Evolutionary conservation across 2,113 vertebrate genomes (phyloP).

Genomic region (Tauraco erythrolophus): DNA sequence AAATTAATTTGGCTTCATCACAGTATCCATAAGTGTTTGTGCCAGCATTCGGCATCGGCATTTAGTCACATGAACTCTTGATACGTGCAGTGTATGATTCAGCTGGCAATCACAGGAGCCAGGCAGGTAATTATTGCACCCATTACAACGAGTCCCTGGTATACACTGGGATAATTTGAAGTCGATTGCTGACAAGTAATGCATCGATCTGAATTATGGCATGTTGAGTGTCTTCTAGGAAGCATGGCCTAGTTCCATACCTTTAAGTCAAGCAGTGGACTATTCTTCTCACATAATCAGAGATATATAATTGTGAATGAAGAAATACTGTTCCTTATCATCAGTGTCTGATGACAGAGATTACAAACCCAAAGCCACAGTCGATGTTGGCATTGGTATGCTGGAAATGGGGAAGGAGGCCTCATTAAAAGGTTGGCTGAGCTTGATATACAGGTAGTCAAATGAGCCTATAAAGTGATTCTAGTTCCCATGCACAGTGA

Average conservation of each 20-base stretch:
- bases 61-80: not conserved
- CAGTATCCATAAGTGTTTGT: not conserved
- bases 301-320: not conserved
- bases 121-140: not conserved
- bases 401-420: not conserved
- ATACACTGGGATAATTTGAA: not conserved
- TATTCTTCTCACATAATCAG: not conserved
- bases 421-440: not conserved
- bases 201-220: accelerated
- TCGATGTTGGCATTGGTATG: not conserved
- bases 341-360: not conserved
- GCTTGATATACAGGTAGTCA: slow-evolving; percentile 33
- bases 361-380: not conserved
- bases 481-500: slow-evolving; percentile 20
- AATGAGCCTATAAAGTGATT: not conserved
- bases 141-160: not conserved
- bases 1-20: not conserved
- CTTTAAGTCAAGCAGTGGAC: not conserved
- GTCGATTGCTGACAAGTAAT: not conserved
- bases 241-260: not conserved
- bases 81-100: not conserved
- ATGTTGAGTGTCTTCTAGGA: not conserved
- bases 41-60: not conserved
- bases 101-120: not conserved
- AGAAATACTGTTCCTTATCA: not conserved